These are phyloP conservation scores for Parapristionchus giblindavisi DNA, from an alignment of 2,888 invertebrate genomes.

Conservation along the genomic window DNA sequence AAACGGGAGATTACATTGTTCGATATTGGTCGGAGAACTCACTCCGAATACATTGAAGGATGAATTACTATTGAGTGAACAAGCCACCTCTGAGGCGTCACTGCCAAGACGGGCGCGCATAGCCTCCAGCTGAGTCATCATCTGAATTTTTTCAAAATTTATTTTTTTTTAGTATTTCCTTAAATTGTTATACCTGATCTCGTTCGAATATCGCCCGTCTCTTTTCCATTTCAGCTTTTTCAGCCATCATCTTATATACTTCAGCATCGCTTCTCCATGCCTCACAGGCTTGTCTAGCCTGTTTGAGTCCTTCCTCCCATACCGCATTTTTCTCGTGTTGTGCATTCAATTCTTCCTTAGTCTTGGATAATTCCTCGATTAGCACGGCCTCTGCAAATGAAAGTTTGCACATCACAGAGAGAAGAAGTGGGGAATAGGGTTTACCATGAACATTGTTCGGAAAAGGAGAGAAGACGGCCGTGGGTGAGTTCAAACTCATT, in stretches of 20 bases:
- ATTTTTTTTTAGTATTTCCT: not conserved
- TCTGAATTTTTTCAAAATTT: not conserved
- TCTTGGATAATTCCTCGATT: constrained; percentile 35
- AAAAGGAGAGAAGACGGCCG: constrained; percentile 23
- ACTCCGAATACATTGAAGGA: constrained; percentile 34
- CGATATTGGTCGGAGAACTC: not conserved
- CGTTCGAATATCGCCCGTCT: constrained; percentile 46
- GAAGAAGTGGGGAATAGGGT: not conserved
- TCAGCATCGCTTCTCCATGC: constrained; percentile 42
- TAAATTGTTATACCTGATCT: constrained; percentile 38
- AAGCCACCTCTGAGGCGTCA: constrained; percentile 18
- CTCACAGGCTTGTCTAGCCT: constrained; percentile 46
- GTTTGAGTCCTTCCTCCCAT: constrained; percentile 54
- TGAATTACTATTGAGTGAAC: not conserved
- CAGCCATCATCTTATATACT: constrained; percentile 40
- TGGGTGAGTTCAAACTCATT: constrained; percentile 26
- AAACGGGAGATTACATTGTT: not conserved
- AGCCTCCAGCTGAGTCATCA: constrained; percentile 28
- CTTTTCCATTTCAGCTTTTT: constrained; percentile 48
- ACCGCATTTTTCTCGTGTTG: constrained; percentile 38
- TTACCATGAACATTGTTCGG: constrained; percentile 34
- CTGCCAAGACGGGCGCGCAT: constrained; percentile 23
- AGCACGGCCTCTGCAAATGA: constrained; percentile 28
- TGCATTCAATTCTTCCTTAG: constrained; percentile 33
- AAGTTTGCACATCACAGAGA: not conserved